Conservation (phyloP, 2,797 vertebrate genomes). For the Lepilemur septentrionalis region DNA sequence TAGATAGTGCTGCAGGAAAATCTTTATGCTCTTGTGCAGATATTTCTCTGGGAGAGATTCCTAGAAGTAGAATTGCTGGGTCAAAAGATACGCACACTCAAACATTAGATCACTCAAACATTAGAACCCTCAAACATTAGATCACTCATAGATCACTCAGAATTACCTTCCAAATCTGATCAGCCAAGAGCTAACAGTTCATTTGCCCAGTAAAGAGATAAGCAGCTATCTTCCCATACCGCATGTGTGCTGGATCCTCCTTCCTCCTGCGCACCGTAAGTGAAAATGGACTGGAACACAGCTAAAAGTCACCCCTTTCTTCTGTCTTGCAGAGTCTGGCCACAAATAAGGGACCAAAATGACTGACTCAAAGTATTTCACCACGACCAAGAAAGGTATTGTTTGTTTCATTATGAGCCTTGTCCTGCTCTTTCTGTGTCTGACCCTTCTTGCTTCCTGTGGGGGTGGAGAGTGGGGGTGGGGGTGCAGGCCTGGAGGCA, state of each 20-base stretch:
- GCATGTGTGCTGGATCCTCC: background rate
- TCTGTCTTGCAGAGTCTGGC: conserved; percentile 82
- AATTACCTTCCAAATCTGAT: conserved; percentile 3
- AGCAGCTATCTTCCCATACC: background rate
- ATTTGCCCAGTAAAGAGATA: background rate
- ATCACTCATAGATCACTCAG: background rate
- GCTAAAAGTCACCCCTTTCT: background rate
- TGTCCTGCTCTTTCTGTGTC: background rate
- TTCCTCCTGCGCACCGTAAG: background rate
- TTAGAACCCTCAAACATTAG: too few species aligned
- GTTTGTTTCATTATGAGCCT: background rate
- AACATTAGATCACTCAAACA: background rate
- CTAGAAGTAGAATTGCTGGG: background rate
- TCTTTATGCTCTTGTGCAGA: background rate
- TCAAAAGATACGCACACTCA: background rate
- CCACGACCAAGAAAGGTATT: conserved; percentile 98
- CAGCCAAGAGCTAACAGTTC: background rate
- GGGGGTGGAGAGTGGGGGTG: too few species aligned
- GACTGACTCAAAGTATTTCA: conserved; percentile 99
- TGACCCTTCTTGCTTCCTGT: background rate
- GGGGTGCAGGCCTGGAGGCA: background rate
- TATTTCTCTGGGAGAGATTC: conserved; percentile 14
- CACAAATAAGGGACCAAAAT: conserved; percentile 91
- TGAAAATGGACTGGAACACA: background rate
- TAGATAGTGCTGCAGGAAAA: background rate